phyloP scores from a whole-genome alignment of 2,113 vertebrate genomes.

The Erythrocercus mccallii region DNA sequence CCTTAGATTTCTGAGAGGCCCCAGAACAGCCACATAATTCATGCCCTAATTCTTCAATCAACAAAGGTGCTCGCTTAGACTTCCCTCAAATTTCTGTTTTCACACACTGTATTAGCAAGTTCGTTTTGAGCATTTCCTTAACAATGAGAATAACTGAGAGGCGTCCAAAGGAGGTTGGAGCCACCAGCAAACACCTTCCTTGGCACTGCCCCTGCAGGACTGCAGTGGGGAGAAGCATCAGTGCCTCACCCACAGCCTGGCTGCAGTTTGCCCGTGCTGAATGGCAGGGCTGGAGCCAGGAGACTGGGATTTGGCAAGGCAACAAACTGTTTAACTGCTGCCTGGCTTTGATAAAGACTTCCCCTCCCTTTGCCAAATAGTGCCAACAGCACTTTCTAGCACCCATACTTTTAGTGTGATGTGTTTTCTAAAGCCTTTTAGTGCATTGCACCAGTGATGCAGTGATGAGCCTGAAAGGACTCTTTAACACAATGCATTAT shows the following conservation, averaged over 20 bases:
- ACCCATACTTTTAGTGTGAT: not conserved
- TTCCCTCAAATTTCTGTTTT: not conserved
- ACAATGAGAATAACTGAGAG: not conserved
- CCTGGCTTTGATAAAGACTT: not conserved
- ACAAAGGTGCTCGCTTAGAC: rapidly evolving
- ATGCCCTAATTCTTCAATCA: not conserved
- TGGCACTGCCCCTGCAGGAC: rapidly evolving
- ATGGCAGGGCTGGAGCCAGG: not conserved
- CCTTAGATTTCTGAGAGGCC: not conserved
- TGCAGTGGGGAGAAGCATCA: rapidly evolving
- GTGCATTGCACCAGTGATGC: not conserved
- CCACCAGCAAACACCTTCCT: not conserved
- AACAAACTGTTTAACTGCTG: not conserved
- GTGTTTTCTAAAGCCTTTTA: slow-evolving; percentile 44
- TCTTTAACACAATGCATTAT: not conserved
- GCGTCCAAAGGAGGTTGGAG: not conserved
- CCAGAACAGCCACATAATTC: rapidly evolving
- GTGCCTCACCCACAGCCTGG: rapidly evolving
- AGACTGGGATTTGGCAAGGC: not conserved
- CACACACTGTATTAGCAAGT: not conserved
- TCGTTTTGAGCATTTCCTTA: not conserved
- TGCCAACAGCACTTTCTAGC: not conserved
- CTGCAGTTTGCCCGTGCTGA: not conserved
- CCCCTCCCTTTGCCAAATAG: not conserved
- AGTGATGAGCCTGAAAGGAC: not conserved